Evolutionary conservation across 1,140 invertebrate genomes (phyloP).

Genomic region (Gonioctena quinquepunctata): DNA sequence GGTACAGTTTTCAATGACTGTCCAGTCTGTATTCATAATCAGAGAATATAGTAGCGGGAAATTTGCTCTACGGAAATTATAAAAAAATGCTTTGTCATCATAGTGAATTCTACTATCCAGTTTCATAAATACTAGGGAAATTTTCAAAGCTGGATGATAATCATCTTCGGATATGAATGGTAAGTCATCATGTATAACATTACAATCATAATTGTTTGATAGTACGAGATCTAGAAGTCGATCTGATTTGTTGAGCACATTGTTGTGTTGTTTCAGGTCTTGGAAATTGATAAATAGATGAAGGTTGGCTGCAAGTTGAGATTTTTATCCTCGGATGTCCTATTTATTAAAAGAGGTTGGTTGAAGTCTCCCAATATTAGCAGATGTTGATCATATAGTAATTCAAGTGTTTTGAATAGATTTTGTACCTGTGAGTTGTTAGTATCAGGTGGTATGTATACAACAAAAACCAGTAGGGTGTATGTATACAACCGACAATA

Average conservation of each 20-base stretch:
- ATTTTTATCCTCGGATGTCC: neutral
- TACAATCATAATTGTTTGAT: neutral
- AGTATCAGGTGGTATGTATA: neutral
- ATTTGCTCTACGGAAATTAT: too few relatives aligned
- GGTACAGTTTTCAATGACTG: too few relatives aligned
- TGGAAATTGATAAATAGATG: neutral
- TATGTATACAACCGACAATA: neutral
- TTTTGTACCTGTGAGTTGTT: too few relatives aligned
- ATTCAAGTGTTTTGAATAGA: too few relatives aligned
- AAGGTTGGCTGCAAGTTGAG: too few relatives aligned
- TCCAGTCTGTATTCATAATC: too few relatives aligned
- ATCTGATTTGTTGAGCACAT: neutral
- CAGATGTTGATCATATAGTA: too few relatives aligned
- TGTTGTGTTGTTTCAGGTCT: neutral
- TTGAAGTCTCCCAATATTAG: neutral
- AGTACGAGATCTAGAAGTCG: neutral
- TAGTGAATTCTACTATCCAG: neutral
- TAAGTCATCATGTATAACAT: neutral
- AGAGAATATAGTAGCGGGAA: too few relatives aligned
- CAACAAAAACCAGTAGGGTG: neutral
- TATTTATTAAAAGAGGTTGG: neutral
- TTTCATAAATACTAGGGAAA: neutral
- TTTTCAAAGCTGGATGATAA: conserved; percentile 1
- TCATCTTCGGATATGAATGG: neutral
- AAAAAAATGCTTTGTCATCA: neutral